Conservation (phyloP, 2,888 invertebrate species). For the Eulithis testata region DNA sequence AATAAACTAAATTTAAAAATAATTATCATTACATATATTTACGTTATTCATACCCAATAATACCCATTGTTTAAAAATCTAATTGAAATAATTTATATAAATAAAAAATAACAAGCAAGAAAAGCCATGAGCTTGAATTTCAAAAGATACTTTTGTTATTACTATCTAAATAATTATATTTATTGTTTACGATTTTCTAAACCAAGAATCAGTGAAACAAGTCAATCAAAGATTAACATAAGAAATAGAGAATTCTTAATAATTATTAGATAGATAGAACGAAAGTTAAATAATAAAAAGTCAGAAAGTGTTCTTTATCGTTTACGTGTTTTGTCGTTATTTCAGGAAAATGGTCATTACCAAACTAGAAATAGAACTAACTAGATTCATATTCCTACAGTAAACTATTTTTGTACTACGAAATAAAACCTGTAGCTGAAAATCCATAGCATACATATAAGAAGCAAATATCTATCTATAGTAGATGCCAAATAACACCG, state of each 20-base stretch:
- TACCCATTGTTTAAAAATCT: background rate
- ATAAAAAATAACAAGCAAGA: background rate
- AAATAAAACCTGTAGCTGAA: background rate
- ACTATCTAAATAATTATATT: too few relatives aligned
- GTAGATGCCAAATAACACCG: too few relatives aligned
- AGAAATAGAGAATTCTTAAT: slow-evolving; percentile 35
- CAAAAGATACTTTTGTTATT: background rate
- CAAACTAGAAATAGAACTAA: background rate
- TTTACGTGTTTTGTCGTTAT: slow-evolving; percentile 31
- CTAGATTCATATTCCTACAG: background rate
- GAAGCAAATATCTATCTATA: too few relatives aligned
- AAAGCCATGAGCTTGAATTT: slow-evolving; percentile 6
- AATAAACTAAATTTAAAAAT: slow-evolving; percentile 7
- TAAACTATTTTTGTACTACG: slow-evolving; percentile 2
- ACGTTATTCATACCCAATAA: background rate
- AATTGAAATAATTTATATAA: background rate
- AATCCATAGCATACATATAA: background rate
- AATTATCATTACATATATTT: slow-evolving; percentile 7
- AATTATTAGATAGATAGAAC: slow-evolving; percentile 50
- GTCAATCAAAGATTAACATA: slow-evolving; percentile 15
- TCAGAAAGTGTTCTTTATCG: slow-evolving; percentile 48
- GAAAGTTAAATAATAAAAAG: slow-evolving; percentile 36
- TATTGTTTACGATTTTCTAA: background rate
- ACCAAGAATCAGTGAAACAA: slow-evolving; percentile 1
- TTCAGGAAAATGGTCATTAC: slow-evolving; percentile 25